These are phyloP conservation scores for Petrocephalus microphthalmus DNA, from an alignment of 2,113 vertebrate genomes.

Conservation along the genomic window DNA sequence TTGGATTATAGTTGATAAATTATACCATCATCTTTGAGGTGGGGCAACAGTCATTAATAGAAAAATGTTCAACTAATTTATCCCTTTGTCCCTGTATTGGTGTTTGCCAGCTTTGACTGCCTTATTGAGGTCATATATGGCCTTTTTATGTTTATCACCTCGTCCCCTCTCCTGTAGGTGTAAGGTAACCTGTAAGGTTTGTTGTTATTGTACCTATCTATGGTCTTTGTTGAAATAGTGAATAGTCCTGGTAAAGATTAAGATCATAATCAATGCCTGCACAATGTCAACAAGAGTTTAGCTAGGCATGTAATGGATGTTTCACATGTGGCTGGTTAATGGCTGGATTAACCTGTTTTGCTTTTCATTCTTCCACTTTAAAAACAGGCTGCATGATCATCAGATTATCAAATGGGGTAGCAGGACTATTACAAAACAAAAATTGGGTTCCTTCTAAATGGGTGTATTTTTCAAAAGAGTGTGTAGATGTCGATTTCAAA, in stretches of 20 bases:
- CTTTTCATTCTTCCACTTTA: not conserved
- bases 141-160: not conserved
- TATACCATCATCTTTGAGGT: not conserved
- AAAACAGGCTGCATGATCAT: not conserved
- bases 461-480: not conserved
- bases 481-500: not conserved
- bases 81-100: not conserved
- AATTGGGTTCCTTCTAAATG: not conserved
- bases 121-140: not conserved
- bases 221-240: not conserved
- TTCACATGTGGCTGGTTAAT: not conserved
- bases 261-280: not conserved
- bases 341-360: slow-evolving; percentile 2
- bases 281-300: not conserved
- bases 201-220: not conserved
- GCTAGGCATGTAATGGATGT: not conserved
- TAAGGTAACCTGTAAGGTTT: not conserved
- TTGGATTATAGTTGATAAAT: not conserved
- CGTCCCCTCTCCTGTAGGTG: not conserved
- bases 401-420: not conserved
- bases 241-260: not conserved
- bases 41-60: not conserved
- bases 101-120: not conserved
- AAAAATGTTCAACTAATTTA: not conserved
- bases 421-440: not conserved